Evolutionary conservation across 2,888 invertebrate species (phyloP), one percentile per base, ranked within the genome.

Genomic region (Marasmarcha lunaedactyla): DNA sequence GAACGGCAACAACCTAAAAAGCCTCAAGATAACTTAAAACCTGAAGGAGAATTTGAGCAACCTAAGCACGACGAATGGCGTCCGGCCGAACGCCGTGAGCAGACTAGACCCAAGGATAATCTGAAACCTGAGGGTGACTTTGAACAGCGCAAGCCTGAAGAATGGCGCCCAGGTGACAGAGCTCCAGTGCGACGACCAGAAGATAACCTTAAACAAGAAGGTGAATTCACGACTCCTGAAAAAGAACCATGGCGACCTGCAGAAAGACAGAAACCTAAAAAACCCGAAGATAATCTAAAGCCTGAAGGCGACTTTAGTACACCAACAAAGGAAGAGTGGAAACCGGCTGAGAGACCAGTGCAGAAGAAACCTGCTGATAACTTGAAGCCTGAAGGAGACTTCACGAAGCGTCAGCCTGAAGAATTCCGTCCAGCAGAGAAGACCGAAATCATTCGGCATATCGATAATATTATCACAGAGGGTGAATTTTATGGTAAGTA

Each of bases 281-380:
- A 81, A 45, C 90, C 88, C 0, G 59, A 78, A 49, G 89, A 77
- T 46, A 88, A 88, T 52, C 55, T 88, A 0, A 73, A 63, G 42
- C 77, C 85, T 0, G 88, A 88, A 60, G 88, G 88, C 1, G 83
- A 85, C 0, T 87, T 88, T 52, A 69, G 79, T 41, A 58, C 63
- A 26, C 71, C 40, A 50, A 69, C 51, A 36, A 63, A 58, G 35
- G 70, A 76, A 15, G 57, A 67, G 33, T 85, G 78, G 55, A 64
- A 59, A 1, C 85, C 86, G 9, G 86, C 84, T 11, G 89, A 89
- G 42, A 63, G 83, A 9, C 74, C 68, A 9, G 60, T 55, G 33
- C 74, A 65, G 48, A 71, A 74, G 15, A 84, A 72, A 47, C 86
- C 85, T 1, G 55, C 72, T 20, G 88, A 88, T 45, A 88, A 87